These are phyloP conservation scores for Erinaceus europaeus DNA, from an alignment of 2,113 vertebrate genomes.

Conservation along the genomic window DNA sequence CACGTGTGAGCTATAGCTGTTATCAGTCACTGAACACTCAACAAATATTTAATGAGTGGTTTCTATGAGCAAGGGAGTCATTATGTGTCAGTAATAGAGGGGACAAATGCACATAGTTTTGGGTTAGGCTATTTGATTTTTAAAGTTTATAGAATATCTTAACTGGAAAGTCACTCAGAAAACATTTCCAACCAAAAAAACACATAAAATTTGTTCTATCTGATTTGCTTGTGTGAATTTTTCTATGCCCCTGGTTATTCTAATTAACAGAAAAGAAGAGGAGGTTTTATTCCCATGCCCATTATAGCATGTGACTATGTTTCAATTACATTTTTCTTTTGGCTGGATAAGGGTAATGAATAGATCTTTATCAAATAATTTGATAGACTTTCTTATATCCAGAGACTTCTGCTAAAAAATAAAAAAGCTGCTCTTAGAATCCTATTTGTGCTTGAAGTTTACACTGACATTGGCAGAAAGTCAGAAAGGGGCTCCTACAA, in stretches of 20 bases:
- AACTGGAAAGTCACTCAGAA: not conserved
- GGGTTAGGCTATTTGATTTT: not conserved
- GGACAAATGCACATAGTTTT: not conserved
- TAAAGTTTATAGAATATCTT: slow-evolving; percentile 16
- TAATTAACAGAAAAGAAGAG: slow-evolving; percentile 61
- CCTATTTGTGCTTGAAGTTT: not conserved
- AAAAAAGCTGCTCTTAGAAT: slow-evolving; percentile 2
- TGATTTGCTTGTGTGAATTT: slow-evolving; percentile 13
- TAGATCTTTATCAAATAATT: slow-evolving; percentile 72
- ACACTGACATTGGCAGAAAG: not conserved
- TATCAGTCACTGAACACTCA: not conserved
- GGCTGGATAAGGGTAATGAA: slow-evolving; percentile 62
- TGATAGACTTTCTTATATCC: slow-evolving; percentile 43
- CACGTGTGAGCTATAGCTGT: not conserved
- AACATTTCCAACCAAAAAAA: not conserved
- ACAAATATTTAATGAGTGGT: not conserved
- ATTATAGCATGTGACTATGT: not conserved
- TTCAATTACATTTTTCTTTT: slow-evolving; percentile 67
- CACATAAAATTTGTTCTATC: not conserved
- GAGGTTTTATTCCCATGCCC: slow-evolving; percentile 37
- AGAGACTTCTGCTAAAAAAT: not conserved
- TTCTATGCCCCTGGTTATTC: slow-evolving; percentile 50
- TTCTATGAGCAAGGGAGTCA: not conserved
- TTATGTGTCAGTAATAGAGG: not conserved
- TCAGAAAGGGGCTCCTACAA: not conserved